A percentile compares a stretch with the other conserved stretches of the same genome.
Conservation (phyloP, 2,113 vertebrate genomes). For the Drymodes brunneopygia region DNA sequence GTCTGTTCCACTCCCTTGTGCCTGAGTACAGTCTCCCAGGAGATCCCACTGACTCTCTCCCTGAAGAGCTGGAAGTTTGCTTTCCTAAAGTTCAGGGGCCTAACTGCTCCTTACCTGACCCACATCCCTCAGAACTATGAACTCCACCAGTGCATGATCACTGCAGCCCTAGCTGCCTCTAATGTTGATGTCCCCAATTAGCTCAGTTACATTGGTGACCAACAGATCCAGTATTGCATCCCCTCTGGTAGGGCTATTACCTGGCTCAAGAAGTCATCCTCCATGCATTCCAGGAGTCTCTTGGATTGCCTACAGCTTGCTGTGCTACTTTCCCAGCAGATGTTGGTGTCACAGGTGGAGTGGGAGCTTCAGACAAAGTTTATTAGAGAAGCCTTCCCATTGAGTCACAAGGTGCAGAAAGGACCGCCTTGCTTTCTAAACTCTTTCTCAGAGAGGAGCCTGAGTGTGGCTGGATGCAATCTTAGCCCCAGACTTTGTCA, state of each 20-base stretch:
- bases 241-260: not conserved
- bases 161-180: not conserved
- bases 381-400: not conserved
- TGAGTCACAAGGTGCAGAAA: not conserved
- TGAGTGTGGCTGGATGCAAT: not conserved
- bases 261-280: not conserved
- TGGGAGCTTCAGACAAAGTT: not conserved
- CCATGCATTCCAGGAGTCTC: not conserved
- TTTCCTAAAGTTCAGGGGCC: not conserved
- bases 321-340: not conserved
- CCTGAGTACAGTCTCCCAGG: not conserved
- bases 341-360: not conserved
- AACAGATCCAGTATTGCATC: not conserved
- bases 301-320: not conserved
- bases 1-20: not conserved
- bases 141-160: not conserved
- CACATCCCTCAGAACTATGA: not conserved
- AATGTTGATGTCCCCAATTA: not conserved
- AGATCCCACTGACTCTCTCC: not conserved
- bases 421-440: not conserved
- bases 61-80: not conserved
- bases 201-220: not conserved
- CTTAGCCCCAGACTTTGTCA: not conserved
- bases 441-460: not conserved
- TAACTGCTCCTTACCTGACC: not conserved